Percentiles rank a stretch among this genome's conserved stretches.
phyloP scores from a whole-genome alignment of 2,113 vertebrate genomes.

The Regulus satrapa region DNA sequence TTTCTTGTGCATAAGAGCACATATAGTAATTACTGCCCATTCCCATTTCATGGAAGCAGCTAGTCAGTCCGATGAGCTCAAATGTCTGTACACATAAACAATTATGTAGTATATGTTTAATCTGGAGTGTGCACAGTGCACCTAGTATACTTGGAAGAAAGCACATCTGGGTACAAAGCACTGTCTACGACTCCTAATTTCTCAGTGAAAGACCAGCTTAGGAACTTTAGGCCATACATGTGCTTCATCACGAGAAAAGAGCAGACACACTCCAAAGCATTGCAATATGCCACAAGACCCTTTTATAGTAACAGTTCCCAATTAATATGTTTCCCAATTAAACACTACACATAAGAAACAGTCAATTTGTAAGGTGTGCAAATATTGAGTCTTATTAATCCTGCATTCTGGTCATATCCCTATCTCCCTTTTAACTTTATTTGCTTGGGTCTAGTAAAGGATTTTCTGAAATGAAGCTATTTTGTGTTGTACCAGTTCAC shows the following conservation, averaged over 20 bases:
- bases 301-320: neutral
- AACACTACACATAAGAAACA: neutral
- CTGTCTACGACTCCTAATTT: neutral
- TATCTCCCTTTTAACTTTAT: neutral
- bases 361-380: neutral
- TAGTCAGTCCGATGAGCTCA: neutral
- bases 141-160: neutral
- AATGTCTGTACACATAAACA: neutral
- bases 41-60: neutral
- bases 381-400: neutral
- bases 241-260: neutral
- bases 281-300: neutral
- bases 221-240: neutral
- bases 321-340: neutral
- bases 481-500: neutral
- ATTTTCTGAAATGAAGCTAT: neutral
- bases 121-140: neutral
- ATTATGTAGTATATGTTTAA: neutral
- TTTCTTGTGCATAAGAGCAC: neutral
- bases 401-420: neutral
- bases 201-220: neutral
- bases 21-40: neutral
- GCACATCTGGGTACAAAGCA: neutral
- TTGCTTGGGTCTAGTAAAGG: neutral
- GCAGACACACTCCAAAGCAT: neutral